Base-by-base conservation (phyloP, 1,140 invertebrate species). In the Alviniconcha marisindica region DNA sequence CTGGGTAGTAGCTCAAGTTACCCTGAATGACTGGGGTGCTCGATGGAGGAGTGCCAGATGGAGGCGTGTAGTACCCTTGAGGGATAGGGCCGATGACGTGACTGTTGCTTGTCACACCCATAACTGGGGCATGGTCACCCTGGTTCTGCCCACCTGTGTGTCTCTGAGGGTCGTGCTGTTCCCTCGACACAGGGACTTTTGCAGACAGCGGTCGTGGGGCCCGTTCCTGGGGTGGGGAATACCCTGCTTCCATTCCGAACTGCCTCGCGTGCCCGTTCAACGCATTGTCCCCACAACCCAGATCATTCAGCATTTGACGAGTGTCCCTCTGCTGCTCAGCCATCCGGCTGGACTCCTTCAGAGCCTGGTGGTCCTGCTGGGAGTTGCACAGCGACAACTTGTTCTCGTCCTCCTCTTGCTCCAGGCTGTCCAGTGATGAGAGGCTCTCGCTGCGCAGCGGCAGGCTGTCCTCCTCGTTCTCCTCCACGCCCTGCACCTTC, bases 391-490 rank as follows among this genome's bases (percentile, higher is more conserved):
- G 44, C 18, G 73, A 54, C 21, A 31, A 63, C 40, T 51, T 21
- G 28, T 76, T 51, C 44, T 48, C 44, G 7, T 36, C 73, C 44
- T 48, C 44, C 44, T 36, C 73, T 42, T 82, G 83, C 40, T 91
- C 88, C 21, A 91, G 83, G 71, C 90, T 91, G 78, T 91, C 90
- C 24, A 89, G 56, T 83, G 89, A 90, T 18, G 88, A 88, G 33
- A 88, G 83, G 86, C 90, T 91, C 14, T 89, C 88, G 74, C 81
- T 87, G 21, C 63, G 40, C 54, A 78, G 63, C 31, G 69, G 66
- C 12, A 77, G 48, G 24, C 84, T 42, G 1, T 79, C 78, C 15
- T 76, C 77, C 56, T 71, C 78, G 0, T 84, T 60, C 5, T 83
- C 82, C 54, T 66, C 78, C 60, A 44, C 24, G 2, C 78, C 78